Percentiles rank a stretch among this genome's conserved stretches.
These are phyloP conservation scores for Fissipunctia ypsillon DNA, from an alignment of 2,888 invertebrate species.

Conservation along the genomic window DNA sequence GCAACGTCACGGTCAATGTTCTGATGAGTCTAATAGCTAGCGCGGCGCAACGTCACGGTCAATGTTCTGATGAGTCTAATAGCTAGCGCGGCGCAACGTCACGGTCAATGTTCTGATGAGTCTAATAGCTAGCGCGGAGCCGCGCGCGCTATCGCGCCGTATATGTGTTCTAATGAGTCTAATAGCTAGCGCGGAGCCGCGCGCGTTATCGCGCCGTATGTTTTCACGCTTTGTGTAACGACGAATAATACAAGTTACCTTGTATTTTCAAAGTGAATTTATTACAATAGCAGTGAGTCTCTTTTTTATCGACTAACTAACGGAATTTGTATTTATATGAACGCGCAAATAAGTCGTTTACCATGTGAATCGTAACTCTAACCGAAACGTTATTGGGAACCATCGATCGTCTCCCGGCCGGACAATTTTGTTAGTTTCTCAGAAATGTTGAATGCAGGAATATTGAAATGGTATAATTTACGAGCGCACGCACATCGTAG, in stretches of 20 bases:
- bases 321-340: slow-evolving; percentile 29
- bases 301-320: slow-evolving; percentile 29
- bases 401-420: slow-evolving; percentile 32
- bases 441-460: slow-evolving; percentile 48
- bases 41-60: slow-evolving; percentile 40
- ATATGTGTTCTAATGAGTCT: neutral
- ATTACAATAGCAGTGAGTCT: slow-evolving; percentile 30
- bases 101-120: slow-evolving; percentile 22
- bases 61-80: too few relatives aligned
- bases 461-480: slow-evolving; percentile 61
- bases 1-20: slow-evolving; percentile 35
- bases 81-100: slow-evolving; percentile 39
- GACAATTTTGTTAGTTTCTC: slow-evolving; percentile 36
- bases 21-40: too few relatives aligned
- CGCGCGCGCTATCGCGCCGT: neutral
- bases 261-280: slow-evolving; percentile 30
- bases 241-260: slow-evolving; percentile 14
- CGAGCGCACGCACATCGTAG: slow-evolving; percentile 64
- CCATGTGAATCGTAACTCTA: slow-evolving; percentile 22
- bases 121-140: neutral
- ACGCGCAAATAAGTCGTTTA: slow-evolving; percentile 26
- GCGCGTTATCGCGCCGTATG: neutral
- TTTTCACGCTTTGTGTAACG: slow-evolving; percentile 15
- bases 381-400: slow-evolving; percentile 8
- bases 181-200: neutral